A percentile compares a stretch with the other conserved stretches of the same genome.
These are phyloP conservation scores for Choreutis nemorana DNA, from an alignment of 2,888 invertebrate species.

Conservation along the genomic window DNA sequence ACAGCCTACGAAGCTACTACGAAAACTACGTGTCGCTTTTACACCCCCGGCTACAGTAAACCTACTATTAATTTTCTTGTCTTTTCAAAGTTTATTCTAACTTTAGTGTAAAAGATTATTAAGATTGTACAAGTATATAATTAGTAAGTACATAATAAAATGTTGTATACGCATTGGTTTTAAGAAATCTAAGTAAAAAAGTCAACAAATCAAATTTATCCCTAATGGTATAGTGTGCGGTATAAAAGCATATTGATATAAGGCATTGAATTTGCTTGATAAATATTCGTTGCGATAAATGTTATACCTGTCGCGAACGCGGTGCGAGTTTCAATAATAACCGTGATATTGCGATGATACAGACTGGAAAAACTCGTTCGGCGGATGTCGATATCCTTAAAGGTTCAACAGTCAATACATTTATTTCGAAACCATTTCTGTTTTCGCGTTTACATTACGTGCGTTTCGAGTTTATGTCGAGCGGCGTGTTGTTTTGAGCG, in stretches of 20 bases:
- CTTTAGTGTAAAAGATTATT: too few relatives aligned
- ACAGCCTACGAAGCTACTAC: slow-evolving; percentile 14
- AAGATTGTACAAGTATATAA: too few relatives aligned
- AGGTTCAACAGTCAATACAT: slow-evolving; percentile 32
- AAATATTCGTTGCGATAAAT: slow-evolving; percentile 59
- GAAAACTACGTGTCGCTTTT: slow-evolving; percentile 19
- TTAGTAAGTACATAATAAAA: too few relatives aligned
- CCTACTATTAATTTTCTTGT: too few relatives aligned
- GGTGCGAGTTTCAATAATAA: slow-evolving; percentile 62
- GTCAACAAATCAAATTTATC: too few relatives aligned
- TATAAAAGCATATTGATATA: neutral
- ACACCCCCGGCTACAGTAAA: too few relatives aligned
- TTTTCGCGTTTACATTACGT: slow-evolving; percentile 21
- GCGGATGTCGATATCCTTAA: slow-evolving; percentile 64
- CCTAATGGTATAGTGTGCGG: too few relatives aligned
- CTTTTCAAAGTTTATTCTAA: too few relatives aligned
- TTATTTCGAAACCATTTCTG: slow-evolving; percentile 14
- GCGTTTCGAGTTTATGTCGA: neutral
- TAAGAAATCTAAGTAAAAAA: too few relatives aligned
- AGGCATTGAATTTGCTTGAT: neutral
- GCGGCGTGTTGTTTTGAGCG: slow-evolving; percentile 3
- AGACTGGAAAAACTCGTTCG: slow-evolving; percentile 65
- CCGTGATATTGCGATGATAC: slow-evolving; percentile 66
- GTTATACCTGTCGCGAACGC: slow-evolving; percentile 61
- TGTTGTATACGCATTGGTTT: too few relatives aligned